These are phyloP conservation scores for Rhinatrema bivittatum DNA, from an alignment of 2,797 vertebrate genomes.

Conservation along the genomic window DNA sequence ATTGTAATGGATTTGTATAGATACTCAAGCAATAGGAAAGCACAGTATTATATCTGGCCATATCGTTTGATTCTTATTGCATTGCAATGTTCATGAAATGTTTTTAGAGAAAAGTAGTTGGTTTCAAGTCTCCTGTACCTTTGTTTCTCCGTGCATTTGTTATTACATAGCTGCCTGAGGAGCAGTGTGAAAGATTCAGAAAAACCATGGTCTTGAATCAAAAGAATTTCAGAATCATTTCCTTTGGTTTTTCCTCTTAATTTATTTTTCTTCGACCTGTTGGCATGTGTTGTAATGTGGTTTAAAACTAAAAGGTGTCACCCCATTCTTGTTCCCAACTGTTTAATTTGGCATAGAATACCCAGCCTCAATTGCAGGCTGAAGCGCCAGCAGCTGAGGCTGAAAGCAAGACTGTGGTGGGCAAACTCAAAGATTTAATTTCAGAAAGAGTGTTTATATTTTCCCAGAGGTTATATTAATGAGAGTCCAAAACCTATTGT, in stretches of 20 bases:
- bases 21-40: too few relatives aligned
- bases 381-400: conserved; percentile 28
- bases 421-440: conserved; percentile 39
- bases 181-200: conserved; percentile 7
- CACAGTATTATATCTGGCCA: too few relatives aligned
- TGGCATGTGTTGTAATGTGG: conserved; percentile 35
- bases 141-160: too few relatives aligned
- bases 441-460: conserved; percentile 45
- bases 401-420: conserved; percentile 41
- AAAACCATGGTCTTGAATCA: conserved; percentile 19
- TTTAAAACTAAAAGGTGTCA: conserved; percentile 35
- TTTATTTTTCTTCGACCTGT: conserved; percentile 9
- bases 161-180: too few relatives aligned
- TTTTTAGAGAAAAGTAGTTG: too few relatives aligned
- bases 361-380: conserved; percentile 36
- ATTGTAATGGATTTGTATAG: too few relatives aligned
- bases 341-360: conserved; percentile 45
- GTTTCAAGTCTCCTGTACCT: too few relatives aligned
- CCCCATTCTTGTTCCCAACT: conserved; percentile 41
- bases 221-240: conserved; percentile 12
- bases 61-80: too few relatives aligned
- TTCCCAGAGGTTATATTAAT: conserved; percentile 45
- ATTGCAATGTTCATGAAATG: too few relatives aligned
- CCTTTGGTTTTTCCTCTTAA: conserved; percentile 12
- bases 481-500: conserved; percentile 31